phyloP scores from a whole-genome alignment of 1,140 invertebrate species.

The Cydia splendana region DNA sequence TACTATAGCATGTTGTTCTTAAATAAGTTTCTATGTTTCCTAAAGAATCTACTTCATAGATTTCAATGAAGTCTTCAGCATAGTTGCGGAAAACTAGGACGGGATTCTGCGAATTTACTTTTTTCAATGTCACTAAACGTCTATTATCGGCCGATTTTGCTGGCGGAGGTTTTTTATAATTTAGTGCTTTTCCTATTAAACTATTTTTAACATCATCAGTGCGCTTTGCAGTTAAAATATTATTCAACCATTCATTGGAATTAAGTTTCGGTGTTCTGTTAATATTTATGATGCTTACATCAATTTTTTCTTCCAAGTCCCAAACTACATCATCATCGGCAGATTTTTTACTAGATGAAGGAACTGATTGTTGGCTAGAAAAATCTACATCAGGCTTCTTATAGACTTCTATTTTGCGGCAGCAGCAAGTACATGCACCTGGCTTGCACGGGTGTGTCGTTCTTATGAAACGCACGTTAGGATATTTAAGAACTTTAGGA shows the following conservation, averaged over 20 bases:
- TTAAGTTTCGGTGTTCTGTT: not conserved
- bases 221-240: not conserved
- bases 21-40: not conserved
- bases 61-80: not conserved
- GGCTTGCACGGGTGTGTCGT: not conserved
- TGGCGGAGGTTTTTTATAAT: not conserved
- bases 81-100: not conserved
- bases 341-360: not conserved
- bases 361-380: too few relatives aligned
- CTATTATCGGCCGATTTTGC: not conserved
- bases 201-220: not conserved
- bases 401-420: not conserved
- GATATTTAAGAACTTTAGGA: constrained; percentile 8
- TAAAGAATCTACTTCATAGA: not conserved
- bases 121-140: not conserved
- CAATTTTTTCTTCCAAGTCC: not conserved
- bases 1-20: not conserved
- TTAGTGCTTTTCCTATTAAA: constrained; percentile 4
- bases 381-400: not conserved
- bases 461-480: constrained; percentile 1
- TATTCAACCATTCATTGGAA: not conserved
- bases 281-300: not conserved
- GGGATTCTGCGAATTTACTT: not conserved
- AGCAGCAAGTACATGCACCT: not conserved
- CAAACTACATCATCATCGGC: not conserved